These are phyloP conservation scores for Ariopsis seemanni DNA, from an alignment of 2,113 vertebrate species.

Conservation along the genomic window DNA sequence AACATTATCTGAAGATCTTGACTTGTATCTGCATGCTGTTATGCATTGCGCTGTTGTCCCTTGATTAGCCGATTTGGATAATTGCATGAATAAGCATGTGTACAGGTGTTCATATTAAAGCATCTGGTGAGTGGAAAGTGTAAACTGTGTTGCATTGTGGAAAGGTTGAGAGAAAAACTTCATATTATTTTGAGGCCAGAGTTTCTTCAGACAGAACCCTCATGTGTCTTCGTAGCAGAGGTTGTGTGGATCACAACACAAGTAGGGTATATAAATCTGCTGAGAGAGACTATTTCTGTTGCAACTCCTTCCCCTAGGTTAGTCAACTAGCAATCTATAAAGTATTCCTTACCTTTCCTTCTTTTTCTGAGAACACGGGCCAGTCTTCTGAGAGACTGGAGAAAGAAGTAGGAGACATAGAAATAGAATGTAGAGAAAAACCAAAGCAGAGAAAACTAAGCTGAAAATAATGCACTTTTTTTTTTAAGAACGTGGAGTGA, in stretches of 20 bases:
- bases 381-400: not conserved
- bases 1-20: not conserved
- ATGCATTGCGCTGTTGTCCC: not conserved
- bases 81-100: not conserved
- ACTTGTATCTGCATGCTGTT: not conserved
- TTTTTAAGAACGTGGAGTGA: not conserved
- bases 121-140: not conserved
- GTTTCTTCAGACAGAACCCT: not conserved
- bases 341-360: not conserved
- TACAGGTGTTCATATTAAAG: not conserved
- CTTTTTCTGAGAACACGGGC: not conserved
- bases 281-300: constrained; percentile 13
- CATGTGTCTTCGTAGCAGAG: not conserved
- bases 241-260: constrained; percentile 24
- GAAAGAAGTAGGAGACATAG: constrained; percentile 1
- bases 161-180: not conserved
- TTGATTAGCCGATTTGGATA: not conserved
- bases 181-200: not conserved
- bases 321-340: not conserved
- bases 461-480: not conserved
- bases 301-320: not conserved
- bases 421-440: not conserved
- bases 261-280: constrained; percentile 3
- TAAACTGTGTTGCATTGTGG: not conserved
- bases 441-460: not conserved